Percentiles rank a stretch among this genome's conserved stretches.
These are phyloP conservation scores for Sarcophaga carnaria DNA, from an alignment of 2,888 invertebrate genomes.

Conservation along the genomic window DNA sequence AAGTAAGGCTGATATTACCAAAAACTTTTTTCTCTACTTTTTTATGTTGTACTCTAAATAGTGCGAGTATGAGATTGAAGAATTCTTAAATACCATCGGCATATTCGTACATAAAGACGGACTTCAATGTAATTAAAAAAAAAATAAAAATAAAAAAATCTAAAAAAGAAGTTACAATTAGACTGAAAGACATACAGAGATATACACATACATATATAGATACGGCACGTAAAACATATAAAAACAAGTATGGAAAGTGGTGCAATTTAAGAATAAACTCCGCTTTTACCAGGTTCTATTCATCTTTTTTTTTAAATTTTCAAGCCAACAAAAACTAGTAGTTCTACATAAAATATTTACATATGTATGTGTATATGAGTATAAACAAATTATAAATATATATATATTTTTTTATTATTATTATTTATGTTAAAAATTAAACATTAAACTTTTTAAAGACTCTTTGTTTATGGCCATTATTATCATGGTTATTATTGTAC, in stretches of 20 bases:
- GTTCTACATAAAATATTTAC: background rate
- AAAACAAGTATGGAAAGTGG: conserved; percentile 68
- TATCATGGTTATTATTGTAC: no score
- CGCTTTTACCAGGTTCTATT: background rate
- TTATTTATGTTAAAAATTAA: no score
- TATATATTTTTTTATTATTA: no score
- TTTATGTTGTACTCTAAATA: background rate
- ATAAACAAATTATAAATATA: no score
- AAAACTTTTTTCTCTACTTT: background rate
- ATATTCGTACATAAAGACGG: background rate
- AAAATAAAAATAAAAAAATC: background rate
- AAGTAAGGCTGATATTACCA: background rate
- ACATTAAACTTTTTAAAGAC: no score
- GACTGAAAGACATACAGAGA: background rate
- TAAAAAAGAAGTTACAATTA: conserved; percentile 9
- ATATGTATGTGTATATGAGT: background rate
- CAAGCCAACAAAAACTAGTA: conserved; percentile 25
- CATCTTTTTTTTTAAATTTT: conserved; percentile 14
- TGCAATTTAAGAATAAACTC: conserved; percentile 63
- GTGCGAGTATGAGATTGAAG: background rate
- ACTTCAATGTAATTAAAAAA: background rate
- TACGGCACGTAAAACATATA: conserved; percentile 9
- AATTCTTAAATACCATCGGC: conserved; percentile 4
- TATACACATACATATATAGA: background rate
- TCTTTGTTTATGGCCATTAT: no score